Evolutionary conservation across 2,888 invertebrate species (phyloP), one percentile per base, ranked within the genome.

Genomic region (Bugula neritina): DNA sequence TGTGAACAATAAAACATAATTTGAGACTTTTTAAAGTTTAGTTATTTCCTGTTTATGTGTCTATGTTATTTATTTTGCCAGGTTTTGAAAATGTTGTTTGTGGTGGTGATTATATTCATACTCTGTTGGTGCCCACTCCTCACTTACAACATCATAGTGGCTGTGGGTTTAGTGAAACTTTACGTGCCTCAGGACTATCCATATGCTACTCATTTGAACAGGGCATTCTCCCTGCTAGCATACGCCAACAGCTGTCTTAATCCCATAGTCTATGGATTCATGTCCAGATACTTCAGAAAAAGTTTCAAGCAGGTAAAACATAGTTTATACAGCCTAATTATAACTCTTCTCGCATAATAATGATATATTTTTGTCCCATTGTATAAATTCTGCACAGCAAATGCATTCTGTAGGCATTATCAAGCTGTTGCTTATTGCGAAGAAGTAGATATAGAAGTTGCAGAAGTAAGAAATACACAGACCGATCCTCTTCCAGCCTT

Each of bases 31-130:
- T n/a, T n/a, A n/a, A n/a, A n/a, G n/a, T n/a, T n/a, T n/a, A n/a
- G n/a, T n/a, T n/a, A n/a, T n/a, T n/a, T n/a, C n/a, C n/a, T n/a
- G n/a, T n/a, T n/a, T n/a, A n/a, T n/a, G n/a, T n/a, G n/a, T n/a
- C n/a, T n/a, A n/a, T n/a, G 25, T 72, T 54, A 72, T 69, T 69
- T 74, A 71, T 71, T 29, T 69, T 74, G 83, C 69, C 85, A 90
- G 89, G 90, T 90, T n/a, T 88, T 90, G 76, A 89, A 89, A 81
- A 90, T 90, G 90, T 83, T 90, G 76, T 88, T 90, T 0, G 88
- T 89, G 0, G 89, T 90, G 25, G 89, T 90, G 55, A 85, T 89
- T 0, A 84, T 90, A 43, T 90, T 90, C 82, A 87, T 88, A 27
- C 80, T 90, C 69, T 90, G 90, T 80, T 90, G 90, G 90, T 87